Evolutionary conservation across 92 coral and sea anemone genomes (phyloP).

Genomic region (Siderastrea radians): DNA sequence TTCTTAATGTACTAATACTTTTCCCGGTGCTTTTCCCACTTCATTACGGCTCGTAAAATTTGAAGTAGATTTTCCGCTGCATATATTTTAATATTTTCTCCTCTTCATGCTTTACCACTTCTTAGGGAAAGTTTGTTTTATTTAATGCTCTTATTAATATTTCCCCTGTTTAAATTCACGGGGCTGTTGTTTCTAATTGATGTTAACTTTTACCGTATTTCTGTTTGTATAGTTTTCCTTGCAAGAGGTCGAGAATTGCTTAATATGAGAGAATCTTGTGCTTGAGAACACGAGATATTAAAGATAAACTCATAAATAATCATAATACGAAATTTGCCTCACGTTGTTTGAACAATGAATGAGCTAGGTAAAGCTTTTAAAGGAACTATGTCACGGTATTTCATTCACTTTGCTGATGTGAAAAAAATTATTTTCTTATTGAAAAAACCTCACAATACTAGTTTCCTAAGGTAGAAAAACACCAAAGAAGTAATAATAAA

Average conservation of each 20-base stretch:
- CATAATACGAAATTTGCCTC: not conserved
- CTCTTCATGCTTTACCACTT: not conserved
- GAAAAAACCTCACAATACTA: too few relatives aligned
- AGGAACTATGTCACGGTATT: too few relatives aligned
- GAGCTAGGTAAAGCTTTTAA: not conserved
- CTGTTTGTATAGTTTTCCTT: not conserved
- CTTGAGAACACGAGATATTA: not conserved
- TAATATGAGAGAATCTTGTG: not conserved
- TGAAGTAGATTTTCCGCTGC: not conserved
- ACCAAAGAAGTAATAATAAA: too few relatives aligned
- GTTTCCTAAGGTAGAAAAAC: too few relatives aligned
- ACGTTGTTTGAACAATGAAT: not conserved
- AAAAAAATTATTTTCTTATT: too few relatives aligned
- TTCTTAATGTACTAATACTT: too few relatives aligned
- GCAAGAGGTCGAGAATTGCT: not conserved
- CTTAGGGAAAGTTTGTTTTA: not conserved
- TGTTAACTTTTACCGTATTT: not conserved
- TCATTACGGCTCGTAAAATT: too few relatives aligned
- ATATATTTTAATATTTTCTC: too few relatives aligned
- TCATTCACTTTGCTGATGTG: too few relatives aligned
- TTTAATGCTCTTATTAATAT: not conserved
- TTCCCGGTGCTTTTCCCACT: too few relatives aligned
- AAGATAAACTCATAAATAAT: not conserved
- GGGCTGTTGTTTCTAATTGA: not conserved
- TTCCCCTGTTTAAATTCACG: not conserved